Evolutionary conservation across 1,140 invertebrate genomes (phyloP).

Genomic region (Drosophila sulfurigaster): DNA sequence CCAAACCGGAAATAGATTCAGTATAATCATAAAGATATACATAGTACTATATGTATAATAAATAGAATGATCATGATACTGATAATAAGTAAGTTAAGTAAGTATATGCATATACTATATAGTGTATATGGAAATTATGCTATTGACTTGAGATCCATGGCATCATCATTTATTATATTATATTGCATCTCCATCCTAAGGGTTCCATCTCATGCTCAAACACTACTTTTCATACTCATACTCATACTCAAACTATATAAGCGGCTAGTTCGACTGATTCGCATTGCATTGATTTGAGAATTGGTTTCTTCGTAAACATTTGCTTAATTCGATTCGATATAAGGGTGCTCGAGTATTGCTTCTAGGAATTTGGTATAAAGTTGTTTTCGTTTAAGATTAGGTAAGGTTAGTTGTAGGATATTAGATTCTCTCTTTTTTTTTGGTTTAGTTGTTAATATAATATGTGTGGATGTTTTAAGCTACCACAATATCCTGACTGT

Average conservation of each 20-base stretch:
- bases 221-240: slow-evolving; percentile 31
- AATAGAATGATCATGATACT: slow-evolving; percentile 33
- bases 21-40: slow-evolving; percentile 37
- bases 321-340: slow-evolving; percentile 61
- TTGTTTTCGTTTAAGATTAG: slow-evolving; percentile 28
- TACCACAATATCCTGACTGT: slow-evolving; percentile 84
- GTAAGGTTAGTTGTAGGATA: slow-evolving; percentile 23
- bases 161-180: slow-evolving; percentile 14
- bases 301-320: slow-evolving; percentile 29
- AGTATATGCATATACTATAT: slow-evolving; percentile 22
- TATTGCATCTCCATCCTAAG: slow-evolving; percentile 13
- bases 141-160: slow-evolving; percentile 71
- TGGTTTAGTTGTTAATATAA: not conserved
- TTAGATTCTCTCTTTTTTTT: slow-evolving; percentile 1
- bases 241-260: slow-evolving; percentile 37
- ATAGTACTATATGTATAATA: slow-evolving; percentile 3
- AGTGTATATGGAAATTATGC: slow-evolving; percentile 52
- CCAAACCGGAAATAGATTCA: slow-evolving; percentile 50
- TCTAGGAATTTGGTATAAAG: slow-evolving; percentile 75
- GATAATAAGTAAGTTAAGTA: slow-evolving; percentile 34
- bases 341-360: slow-evolving; percentile 81
- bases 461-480: slow-evolving; percentile 55
- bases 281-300: slow-evolving; percentile 19
- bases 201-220: slow-evolving; percentile 32
- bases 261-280: slow-evolving; percentile 68